Percentiles rank a stretch among this genome's conserved stretches.
Evolutionary conservation across 2,888 invertebrate species (phyloP).

Genomic region (Xestia ashworthii): DNA sequence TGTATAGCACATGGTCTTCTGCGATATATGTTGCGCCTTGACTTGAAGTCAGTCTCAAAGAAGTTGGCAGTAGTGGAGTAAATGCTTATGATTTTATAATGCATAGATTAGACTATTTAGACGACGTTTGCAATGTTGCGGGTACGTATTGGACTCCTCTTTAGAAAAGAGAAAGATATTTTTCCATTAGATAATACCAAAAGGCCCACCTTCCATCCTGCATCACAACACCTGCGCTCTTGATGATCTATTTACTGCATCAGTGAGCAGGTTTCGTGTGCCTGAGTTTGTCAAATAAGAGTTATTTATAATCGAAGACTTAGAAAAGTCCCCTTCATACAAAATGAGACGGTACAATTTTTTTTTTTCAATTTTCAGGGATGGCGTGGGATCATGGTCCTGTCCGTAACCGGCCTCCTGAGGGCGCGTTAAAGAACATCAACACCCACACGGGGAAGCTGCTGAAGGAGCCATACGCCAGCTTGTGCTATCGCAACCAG

Average conservation of each 20-base stretch:
- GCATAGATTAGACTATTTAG: not conserved
- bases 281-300: not conserved
- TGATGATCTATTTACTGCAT: too few relatives aligned
- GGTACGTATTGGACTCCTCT: not conserved
- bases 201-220: too few relatives aligned
- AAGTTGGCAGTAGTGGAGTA: not conserved
- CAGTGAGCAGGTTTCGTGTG: too few relatives aligned
- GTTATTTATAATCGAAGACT: not conserved
- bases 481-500: constrained; percentile 30
- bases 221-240: too few relatives aligned
- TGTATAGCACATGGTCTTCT: not conserved
- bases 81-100: not conserved
- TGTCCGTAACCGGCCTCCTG: not conserved
- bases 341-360: not conserved
- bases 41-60: not conserved
- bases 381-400: not conserved
- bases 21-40: not conserved
- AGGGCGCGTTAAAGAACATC: constrained; percentile 29
- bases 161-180: too few relatives aligned
- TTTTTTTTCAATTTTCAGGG: constrained; percentile 23
- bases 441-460: constrained; percentile 38
- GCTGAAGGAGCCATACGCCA: constrained; percentile 32
- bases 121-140: not conserved
- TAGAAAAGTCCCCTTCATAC: not conserved
- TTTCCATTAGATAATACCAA: not conserved